phyloP scores from a whole-genome alignment of 2,113 vertebrate species.

The Upupa epops region DNA sequence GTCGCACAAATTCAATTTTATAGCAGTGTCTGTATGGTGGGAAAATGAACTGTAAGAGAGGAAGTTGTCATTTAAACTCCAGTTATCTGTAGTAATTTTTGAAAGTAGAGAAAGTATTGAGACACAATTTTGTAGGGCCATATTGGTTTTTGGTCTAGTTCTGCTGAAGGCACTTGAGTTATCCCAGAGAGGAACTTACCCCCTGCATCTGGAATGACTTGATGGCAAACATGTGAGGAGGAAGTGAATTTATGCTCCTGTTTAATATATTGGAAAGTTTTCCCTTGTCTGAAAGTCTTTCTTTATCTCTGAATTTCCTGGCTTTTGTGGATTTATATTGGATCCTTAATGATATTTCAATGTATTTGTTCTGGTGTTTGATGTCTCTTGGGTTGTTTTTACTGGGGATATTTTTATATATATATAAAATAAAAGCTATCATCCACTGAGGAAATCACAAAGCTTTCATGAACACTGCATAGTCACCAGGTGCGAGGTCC shows the following conservation, averaged over 20 bases:
- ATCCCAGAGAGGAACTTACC: slow-evolving; percentile 8
- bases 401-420: slow-evolving; percentile 33
- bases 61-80: slow-evolving; percentile 41
- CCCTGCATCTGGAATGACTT: slow-evolving; percentile 41
- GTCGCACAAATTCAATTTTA: neutral
- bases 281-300: slow-evolving; percentile 39
- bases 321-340: slow-evolving; percentile 66
- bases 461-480: neutral
- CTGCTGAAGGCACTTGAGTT: slow-evolving; percentile 28
- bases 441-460: slow-evolving; percentile 29
- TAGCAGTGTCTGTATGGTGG: neutral
- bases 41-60: slow-evolving; percentile 12
- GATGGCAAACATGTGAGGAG: slow-evolving; percentile 56
- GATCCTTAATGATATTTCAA: slow-evolving; percentile 61
- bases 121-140: neutral
- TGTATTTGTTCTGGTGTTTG: slow-evolving; percentile 55
- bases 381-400: slow-evolving; percentile 59
- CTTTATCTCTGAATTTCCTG: slow-evolving; percentile 72
- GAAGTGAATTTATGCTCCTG: slow-evolving; percentile 55
- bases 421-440: slow-evolving; percentile 47
- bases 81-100: slow-evolving; percentile 27
- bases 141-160: slow-evolving; percentile 7
- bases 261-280: slow-evolving; percentile 64
- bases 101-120: slow-evolving; percentile 28
- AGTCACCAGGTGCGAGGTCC: neutral